Percentiles rank a stretch among this genome's conserved stretches.
These are phyloP conservation scores for Trachelus troglodyta DNA, from an alignment of 2,888 invertebrate species.

Conservation along the genomic window DNA sequence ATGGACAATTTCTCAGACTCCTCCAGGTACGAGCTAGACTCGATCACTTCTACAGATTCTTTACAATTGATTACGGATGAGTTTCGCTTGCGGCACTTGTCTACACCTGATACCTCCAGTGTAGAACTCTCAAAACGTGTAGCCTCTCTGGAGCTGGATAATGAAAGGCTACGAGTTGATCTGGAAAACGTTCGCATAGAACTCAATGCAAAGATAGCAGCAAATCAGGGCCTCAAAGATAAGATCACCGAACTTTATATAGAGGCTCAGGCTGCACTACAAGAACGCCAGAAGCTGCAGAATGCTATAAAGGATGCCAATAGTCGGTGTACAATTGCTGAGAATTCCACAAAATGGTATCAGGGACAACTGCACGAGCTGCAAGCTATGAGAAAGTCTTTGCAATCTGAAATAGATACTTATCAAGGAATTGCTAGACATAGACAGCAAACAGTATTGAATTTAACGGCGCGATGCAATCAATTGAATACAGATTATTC, in stretches of 20 bases:
- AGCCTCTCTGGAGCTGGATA: slow-evolving; percentile 48
- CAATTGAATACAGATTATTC: slow-evolving; percentile 42
- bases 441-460: slow-evolving; percentile 41
- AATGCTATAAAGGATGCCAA: slow-evolving; percentile 42
- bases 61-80: slow-evolving; percentile 46
- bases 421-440: slow-evolving; percentile 47
- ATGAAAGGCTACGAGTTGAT: slow-evolving; percentile 48
- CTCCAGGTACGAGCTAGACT: slow-evolving; percentile 46
- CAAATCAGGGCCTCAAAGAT: slow-evolving; percentile 51
- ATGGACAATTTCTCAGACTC: slow-evolving; percentile 53
- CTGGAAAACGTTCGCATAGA: slow-evolving; percentile 48
- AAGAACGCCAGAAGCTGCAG: slow-evolving; percentile 47
- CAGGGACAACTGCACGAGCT: slow-evolving; percentile 46
- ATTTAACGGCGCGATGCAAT: slow-evolving; percentile 41
- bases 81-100: slow-evolving; percentile 42
- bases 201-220: slow-evolving; percentile 49
- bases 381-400: slow-evolving; percentile 45
- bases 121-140: slow-evolving; percentile 44
- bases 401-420: slow-evolving; percentile 48
- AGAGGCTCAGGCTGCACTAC: slow-evolving; percentile 45
- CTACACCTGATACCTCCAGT: slow-evolving; percentile 47
- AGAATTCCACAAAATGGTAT: slow-evolving; percentile 53
- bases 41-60: slow-evolving; percentile 47
- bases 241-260: slow-evolving; percentile 52
- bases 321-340: slow-evolving; percentile 36